Conservation (phyloP, 2,797 vertebrate species). For the Ptychadena robeensis region DNA sequence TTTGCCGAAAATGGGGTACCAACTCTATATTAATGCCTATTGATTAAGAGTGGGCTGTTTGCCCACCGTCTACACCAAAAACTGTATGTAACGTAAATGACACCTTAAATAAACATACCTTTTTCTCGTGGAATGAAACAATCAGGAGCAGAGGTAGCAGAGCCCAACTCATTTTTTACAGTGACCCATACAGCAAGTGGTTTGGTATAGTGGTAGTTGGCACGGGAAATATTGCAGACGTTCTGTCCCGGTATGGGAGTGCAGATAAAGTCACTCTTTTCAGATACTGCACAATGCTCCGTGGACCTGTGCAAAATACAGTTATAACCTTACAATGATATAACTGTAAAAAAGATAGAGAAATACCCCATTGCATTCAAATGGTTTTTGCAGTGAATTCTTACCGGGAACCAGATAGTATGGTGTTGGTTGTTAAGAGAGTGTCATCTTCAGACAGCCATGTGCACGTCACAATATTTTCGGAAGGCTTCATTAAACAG, state of each 20-base stretch:
- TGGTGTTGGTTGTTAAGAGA: slow-evolving; percentile 74
- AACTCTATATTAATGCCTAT: too few relatives aligned
- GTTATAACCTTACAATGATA: neutral
- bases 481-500: slow-evolving; percentile 80
- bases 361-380: too few relatives aligned
- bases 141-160: slow-evolving; percentile 65
- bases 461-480: slow-evolving; percentile 75
- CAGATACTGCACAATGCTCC: slow-evolving; percentile 46
- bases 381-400: too few relatives aligned
- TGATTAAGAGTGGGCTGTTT: too few relatives aligned
- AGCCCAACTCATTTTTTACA: slow-evolving; percentile 82
- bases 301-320: slow-evolving; percentile 64
- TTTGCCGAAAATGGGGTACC: too few relatives aligned
- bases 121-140: slow-evolving; percentile 80
- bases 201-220: slow-evolving; percentile 72
- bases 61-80: too few relatives aligned
- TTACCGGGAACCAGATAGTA: slow-evolving; percentile 69
- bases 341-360: too few relatives aligned
- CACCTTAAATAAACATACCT: slow-evolving; percentile 70
- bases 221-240: slow-evolving; percentile 76
- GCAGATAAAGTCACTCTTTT: slow-evolving; percentile 58
- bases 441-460: slow-evolving; percentile 80
- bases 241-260: slow-evolving; percentile 52
- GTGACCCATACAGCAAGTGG: slow-evolving; percentile 81
- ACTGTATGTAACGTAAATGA: too few relatives aligned